These are phyloP conservation scores for Calycopis cecrops DNA, from an alignment of 1,140 invertebrate genomes.

Conservation along the genomic window DNA sequence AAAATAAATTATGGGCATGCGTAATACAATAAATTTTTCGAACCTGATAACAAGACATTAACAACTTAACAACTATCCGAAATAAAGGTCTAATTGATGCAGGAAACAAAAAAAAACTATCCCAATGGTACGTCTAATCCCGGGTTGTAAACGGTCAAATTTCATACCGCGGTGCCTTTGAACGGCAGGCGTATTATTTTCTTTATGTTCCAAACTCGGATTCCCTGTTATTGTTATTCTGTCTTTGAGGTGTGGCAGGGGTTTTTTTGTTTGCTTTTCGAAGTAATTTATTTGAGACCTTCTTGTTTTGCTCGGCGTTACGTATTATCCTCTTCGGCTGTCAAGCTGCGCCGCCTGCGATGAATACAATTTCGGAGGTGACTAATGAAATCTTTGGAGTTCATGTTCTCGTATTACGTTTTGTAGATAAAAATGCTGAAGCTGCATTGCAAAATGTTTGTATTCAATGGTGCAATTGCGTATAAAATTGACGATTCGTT, in stretches of 20 bases:
- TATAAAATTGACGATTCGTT: too few species aligned
- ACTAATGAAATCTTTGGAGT: constrained; percentile 40
- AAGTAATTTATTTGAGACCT: constrained; percentile 63
- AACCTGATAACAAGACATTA: constrained; percentile 27
- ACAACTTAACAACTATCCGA: constrained; percentile 33
- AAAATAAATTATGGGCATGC: constrained; percentile 7
- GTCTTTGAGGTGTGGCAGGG: constrained; percentile 59
- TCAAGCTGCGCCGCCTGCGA: constrained; percentile 41
- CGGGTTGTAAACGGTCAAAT: constrained; percentile 48
- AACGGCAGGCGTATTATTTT: constrained; percentile 47
- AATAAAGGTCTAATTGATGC: constrained; percentile 41
- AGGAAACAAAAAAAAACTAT: constrained; percentile 41
- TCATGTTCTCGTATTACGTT: constrained; percentile 11
- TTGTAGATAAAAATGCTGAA: too few species aligned
- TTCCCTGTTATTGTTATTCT: constrained; percentile 67
- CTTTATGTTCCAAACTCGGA: constrained; percentile 46
- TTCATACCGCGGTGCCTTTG: constrained; percentile 47
- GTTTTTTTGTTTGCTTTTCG: constrained; percentile 58
- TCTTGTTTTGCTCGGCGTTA: constrained; percentile 56
- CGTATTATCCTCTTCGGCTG: constrained; percentile 55
- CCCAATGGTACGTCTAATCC: constrained; percentile 29
- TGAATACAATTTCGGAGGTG: constrained; percentile 41
- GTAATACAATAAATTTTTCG: constrained; percentile 18
- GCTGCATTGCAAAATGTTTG: too few species aligned
- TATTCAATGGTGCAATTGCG: too few species aligned